Percentiles rank a stretch among this genome's conserved stretches.
Evolutionary conservation across 2,113 vertebrate species (phyloP).

Genomic region (Genyomyrus donnyi): DNA sequence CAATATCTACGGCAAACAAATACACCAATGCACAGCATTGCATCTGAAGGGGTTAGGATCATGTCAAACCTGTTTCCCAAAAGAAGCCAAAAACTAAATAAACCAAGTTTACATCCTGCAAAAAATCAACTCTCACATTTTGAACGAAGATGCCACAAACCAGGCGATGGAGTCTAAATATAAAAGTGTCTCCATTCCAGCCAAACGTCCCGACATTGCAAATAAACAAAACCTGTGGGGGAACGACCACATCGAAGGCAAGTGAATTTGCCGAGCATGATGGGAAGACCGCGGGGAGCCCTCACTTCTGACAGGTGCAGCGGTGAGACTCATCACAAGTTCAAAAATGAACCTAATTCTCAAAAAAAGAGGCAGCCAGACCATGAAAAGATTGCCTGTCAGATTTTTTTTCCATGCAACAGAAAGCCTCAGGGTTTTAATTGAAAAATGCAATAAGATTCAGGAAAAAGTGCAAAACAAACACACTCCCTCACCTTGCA

Average conservation of each 20-base stretch:
- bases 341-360: constrained; percentile 64
- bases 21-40: background rate
- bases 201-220: background rate
- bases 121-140: background rate
- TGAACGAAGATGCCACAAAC: background rate
- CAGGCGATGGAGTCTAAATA: background rate
- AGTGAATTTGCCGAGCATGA: constrained; percentile 50
- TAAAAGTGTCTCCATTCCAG: background rate
- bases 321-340: constrained; percentile 52
- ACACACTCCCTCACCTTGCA: background rate
- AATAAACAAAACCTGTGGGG: constrained; percentile 43
- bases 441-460: constrained; percentile 3
- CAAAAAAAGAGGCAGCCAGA: constrained; percentile 50
- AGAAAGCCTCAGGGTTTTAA: background rate
- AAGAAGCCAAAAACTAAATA: background rate
- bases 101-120: background rate
- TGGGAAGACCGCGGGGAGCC: background rate
- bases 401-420: constrained; percentile 48
- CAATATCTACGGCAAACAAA: background rate
- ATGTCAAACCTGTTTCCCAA: background rate
- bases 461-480: background rate
- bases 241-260: constrained; percentile 56
- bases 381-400: constrained; percentile 56
- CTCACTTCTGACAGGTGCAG: constrained; percentile 61
- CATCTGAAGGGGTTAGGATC: background rate